Evolutionary conservation across 2,888 invertebrate genomes (phyloP), one percentile per base, ranked within the genome.

Genomic region (Athrips mouffetella): DNA sequence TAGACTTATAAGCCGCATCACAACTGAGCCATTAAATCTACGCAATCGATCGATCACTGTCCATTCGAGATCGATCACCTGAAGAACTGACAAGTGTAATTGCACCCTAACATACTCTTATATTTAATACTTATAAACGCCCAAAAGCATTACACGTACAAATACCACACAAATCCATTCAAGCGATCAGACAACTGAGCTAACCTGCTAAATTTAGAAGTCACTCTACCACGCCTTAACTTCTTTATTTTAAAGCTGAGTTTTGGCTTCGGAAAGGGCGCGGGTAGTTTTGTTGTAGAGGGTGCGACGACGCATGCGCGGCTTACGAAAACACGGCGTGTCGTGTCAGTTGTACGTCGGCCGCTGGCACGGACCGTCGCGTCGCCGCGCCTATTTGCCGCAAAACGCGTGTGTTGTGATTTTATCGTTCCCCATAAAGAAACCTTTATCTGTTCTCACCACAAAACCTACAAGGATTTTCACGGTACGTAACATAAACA

Each of bases 221-320:
- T 21, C 25, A 11, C 40, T 16, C 2, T 4, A 1, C 10, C 16
- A 7, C 51, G 57, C 57, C 55, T 60, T 68, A 65, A n/a, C 54
- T 7, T 3, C 27, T 33, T 54, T 5, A 52, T 0, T 3, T 51
- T 61, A 72, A 35, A 55, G 63, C 44, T 29, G 37, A 57, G 42
- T 57, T 55, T 71, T 29, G 18, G 5, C 5, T 7, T 13, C 51
- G 47, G 23, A 20, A 39, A 11, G 15, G 13, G 15, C 7, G 13
- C 20, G 25, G 37, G 35, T 33, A 41, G 52, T 47, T 47, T 51
- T 47, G 39, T 49, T 47, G 33, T 55, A 50, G 75, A 72, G 76
- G 81, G 80, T 78, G 76, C 75, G 62, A 45, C 7, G 58, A 63
- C 82, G 84, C 85, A 72, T 76, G 85, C 82, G 81, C 64, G 65